Conservation (phyloP, 2,113 vertebrate genomes). For the Bolborhynchus lineola region DNA sequence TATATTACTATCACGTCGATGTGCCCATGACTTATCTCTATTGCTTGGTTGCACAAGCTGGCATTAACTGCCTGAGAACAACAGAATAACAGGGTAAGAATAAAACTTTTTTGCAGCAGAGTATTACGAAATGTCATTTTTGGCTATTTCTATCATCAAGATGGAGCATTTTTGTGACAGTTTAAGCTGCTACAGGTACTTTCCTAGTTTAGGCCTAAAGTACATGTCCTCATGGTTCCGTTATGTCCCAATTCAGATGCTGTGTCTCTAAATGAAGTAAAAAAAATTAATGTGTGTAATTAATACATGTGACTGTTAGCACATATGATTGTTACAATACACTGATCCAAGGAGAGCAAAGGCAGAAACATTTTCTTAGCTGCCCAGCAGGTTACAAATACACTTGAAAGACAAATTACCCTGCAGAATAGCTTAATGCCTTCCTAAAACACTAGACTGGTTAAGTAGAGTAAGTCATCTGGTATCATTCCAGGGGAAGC, state of each 20-base stretch:
- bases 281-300: neutral
- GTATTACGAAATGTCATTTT: neutral
- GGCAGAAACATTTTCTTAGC: neutral
- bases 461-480: neutral
- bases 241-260: neutral
- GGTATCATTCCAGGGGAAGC: neutral
- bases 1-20: neutral
- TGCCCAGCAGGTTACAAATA: neutral
- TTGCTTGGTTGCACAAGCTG: neutral
- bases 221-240: neutral
- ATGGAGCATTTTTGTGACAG: neutral
- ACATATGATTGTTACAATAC: neutral
- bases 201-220: neutral
- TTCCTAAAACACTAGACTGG: neutral
- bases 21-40: neutral
- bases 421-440: neutral
- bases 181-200: neutral
- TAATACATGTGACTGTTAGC: neutral
- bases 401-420: neutral
- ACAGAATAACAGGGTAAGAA: neutral
- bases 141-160: neutral
- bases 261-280: neutral
- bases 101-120: neutral
- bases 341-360: neutral
- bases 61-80: neutral